These are phyloP conservation scores for Orthonevra nobilis DNA, from an alignment of 2,888 invertebrate species.

Conservation along the genomic window DNA sequence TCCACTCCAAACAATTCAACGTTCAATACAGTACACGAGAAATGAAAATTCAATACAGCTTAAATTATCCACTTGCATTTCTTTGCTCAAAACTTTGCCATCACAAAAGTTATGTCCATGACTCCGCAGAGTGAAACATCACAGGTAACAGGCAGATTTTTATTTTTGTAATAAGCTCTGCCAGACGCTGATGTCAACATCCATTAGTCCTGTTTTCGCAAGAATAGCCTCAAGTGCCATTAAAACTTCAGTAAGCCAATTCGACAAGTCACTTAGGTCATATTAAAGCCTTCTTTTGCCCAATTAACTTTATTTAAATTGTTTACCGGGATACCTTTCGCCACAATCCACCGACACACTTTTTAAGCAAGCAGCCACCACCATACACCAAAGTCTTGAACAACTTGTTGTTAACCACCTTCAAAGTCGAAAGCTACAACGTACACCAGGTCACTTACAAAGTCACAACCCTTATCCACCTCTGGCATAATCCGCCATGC, in stretches of 20 bases:
- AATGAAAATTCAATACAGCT: too few species aligned
- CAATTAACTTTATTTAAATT: slow-evolving; percentile 34
- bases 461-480: slow-evolving; percentile 58
- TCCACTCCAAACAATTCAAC: too few species aligned
- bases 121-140: too few species aligned
- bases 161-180: too few species aligned
- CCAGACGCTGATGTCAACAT: too few species aligned
- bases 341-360: not conserved
- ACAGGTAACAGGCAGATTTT: too few species aligned
- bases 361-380: slow-evolving; percentile 15
- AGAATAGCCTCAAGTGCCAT: too few species aligned
- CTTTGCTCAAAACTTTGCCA: too few species aligned
- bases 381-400: slow-evolving; percentile 14
- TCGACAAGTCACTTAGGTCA: not conserved
- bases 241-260: not conserved
- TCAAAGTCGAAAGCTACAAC: slow-evolving; percentile 37
- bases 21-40: too few species aligned
- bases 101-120: too few species aligned
- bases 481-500: slow-evolving; percentile 40
- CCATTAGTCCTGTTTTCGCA: too few species aligned
- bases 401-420: slow-evolving; percentile 54
- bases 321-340: slow-evolving; percentile 17
- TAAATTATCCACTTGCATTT: too few species aligned
- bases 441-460: slow-evolving; percentile 38
- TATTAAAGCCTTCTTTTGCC: not conserved